These are phyloP conservation scores for Folsomia manolachei DNA, from an alignment of 2,888 invertebrate genomes.

Conservation along the genomic window DNA sequence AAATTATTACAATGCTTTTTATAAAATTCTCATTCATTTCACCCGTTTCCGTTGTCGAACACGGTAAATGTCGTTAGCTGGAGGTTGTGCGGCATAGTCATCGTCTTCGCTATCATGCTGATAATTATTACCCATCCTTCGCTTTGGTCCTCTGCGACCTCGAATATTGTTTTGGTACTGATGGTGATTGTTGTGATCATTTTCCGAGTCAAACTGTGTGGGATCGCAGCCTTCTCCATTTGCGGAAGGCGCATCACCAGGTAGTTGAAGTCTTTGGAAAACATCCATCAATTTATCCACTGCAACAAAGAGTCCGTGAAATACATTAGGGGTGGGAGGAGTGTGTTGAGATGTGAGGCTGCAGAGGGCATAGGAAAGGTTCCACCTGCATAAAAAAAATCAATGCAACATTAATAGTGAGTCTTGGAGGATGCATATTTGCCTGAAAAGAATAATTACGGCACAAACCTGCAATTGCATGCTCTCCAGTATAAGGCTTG, in stretches of 20 bases:
- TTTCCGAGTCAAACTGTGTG: conserved; percentile 75
- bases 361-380: conserved; percentile 92
- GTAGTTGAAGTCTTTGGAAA: conserved; percentile 80
- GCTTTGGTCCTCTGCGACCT: conserved; percentile 60
- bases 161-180: conserved; percentile 50
- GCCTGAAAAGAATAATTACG: no score
- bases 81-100: conserved; percentile 67
- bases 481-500: conserved; percentile 85
- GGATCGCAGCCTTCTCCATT: conserved; percentile 77
- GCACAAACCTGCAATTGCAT: conserved; percentile 66
- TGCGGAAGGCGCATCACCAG: conserved; percentile 69
- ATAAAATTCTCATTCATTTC: no score
- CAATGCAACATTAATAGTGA: neutral
- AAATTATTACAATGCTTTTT: no score
- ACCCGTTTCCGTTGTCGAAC: conserved; percentile 84
- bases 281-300: conserved; percentile 86
- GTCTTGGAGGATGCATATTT: conserved; percentile 6
- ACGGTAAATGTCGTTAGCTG: conserved; percentile 87
- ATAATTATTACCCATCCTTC: conserved; percentile 53
- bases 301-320: conserved; percentile 94
- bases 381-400: conserved; percentile 71
- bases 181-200: conserved; percentile 50
- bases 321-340: conserved; percentile 86
- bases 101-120: conserved; percentile 73
- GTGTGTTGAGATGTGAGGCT: conserved; percentile 81